A percentile compares a stretch with the other conserved stretches of the same genome.
These are phyloP conservation scores for Bufotes viridis DNA, from an alignment of 2,797 vertebrate genomes.

Conservation along the genomic window DNA sequence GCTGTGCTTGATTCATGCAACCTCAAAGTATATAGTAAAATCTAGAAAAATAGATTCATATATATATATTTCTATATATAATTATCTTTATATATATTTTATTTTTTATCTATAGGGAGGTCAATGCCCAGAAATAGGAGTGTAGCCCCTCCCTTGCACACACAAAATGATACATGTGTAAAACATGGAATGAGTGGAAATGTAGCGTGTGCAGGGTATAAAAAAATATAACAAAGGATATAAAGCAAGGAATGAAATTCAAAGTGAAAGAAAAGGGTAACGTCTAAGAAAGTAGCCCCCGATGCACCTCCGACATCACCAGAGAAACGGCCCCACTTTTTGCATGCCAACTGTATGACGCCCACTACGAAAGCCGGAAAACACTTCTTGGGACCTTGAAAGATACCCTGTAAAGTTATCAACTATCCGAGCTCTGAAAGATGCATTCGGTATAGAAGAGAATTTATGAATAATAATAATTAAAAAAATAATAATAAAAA, in stretches of 20 bases:
- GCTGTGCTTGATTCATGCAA: slow-evolving; percentile 73
- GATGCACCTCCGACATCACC: background rate
- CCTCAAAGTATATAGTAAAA: slow-evolving; percentile 77
- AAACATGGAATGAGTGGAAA: slow-evolving; percentile 59
- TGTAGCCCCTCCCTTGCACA: slow-evolving; percentile 59
- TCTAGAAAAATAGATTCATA: slow-evolving; percentile 82
- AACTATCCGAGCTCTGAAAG: slow-evolving; percentile 35
- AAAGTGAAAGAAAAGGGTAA: slow-evolving; percentile 15
- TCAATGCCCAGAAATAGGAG: slow-evolving; percentile 75
- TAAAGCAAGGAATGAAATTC: slow-evolving; percentile 52
- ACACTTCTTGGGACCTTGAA: background rate
- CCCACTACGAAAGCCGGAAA: background rate
- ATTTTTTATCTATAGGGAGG: slow-evolving; percentile 50
- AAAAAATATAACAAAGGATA: background rate
- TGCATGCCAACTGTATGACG: background rate
- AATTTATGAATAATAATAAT: background rate
- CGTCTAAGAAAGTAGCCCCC: background rate
- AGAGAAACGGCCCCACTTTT: background rate
- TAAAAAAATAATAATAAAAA: background rate
- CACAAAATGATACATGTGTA: slow-evolving; percentile 53
- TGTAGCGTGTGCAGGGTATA: slow-evolving; percentile 11
- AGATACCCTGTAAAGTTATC: background rate
- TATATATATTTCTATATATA: slow-evolving; percentile 78
- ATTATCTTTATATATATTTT: slow-evolving; percentile 70
- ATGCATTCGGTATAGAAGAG: slow-evolving; percentile 6